phyloP scores from a whole-genome alignment of 2,888 invertebrate genomes.

The Melipona beecheii region DNA sequence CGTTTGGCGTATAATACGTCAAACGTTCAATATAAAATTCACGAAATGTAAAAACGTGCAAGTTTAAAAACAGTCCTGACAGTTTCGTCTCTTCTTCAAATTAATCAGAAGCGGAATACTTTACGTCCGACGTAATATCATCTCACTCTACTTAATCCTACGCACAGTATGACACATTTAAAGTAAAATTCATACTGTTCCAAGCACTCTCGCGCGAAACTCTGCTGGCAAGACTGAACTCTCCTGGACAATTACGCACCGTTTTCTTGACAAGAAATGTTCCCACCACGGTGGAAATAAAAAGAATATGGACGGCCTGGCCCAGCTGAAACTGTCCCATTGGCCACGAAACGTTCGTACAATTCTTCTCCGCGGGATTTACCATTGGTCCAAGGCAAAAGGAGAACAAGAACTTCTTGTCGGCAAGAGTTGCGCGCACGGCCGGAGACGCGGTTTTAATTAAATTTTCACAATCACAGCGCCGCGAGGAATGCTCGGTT shows the following conservation, averaged over 20 bases:
- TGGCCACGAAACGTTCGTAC: not conserved
- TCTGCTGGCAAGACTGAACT: not conserved
- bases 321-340: not conserved
- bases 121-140: not conserved
- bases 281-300: not conserved
- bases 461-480: conserved; percentile 76
- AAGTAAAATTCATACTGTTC: not conserved
- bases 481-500: conserved; percentile 48
- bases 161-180: not conserved
- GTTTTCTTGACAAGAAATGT: not conserved
- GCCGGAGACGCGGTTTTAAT: conserved; percentile 71
- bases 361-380: conserved; percentile 26
- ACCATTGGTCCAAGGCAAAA: conserved; percentile 18
- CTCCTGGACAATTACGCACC: not conserved
- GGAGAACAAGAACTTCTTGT: conserved; percentile 20
- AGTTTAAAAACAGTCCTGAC: not conserved
- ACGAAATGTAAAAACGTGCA: not conserved
- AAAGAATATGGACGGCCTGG: not conserved
- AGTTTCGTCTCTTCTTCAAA: not conserved
- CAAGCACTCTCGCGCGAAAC: too few species aligned
- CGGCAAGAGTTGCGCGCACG: conserved; percentile 25
- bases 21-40: not conserved
- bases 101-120: not conserved
- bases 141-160: not conserved
- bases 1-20: not conserved